Evolutionary conservation across 2,888 invertebrate species (phyloP).

Genomic region (Meloe dianella): DNA sequence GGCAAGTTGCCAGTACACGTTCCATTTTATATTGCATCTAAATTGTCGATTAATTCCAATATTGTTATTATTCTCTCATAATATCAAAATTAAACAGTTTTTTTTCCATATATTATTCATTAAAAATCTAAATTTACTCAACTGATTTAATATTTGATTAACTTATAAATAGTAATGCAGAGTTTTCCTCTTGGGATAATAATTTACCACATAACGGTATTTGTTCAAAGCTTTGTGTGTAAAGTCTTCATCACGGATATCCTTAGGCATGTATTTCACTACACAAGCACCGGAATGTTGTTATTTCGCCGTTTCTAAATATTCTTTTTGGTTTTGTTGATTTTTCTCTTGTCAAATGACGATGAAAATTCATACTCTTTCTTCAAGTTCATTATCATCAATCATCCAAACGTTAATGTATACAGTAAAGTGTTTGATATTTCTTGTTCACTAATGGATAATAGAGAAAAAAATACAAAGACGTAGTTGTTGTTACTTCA

Average conservation of each 20-base stretch:
- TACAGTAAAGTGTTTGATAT: neutral
- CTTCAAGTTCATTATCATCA: neutral
- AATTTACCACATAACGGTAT: neutral
- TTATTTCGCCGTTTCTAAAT: neutral
- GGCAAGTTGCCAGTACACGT: constrained; percentile 15
- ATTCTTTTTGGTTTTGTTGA: neutral
- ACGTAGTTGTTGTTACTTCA: neutral
- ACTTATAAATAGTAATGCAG: neutral
- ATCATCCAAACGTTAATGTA: neutral
- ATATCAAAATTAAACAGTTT: neutral
- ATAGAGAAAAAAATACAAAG: neutral
- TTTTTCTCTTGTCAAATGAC: neutral
- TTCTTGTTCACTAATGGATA: too few species aligned
- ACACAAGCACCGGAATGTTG: neutral
- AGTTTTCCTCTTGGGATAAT: neutral
- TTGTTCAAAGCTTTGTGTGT: neutral
- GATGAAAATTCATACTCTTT: neutral
- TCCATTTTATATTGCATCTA: constrained; percentile 11
- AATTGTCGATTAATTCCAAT: neutral
- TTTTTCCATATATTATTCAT: neutral
- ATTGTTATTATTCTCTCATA: neutral
- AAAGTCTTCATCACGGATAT: neutral
- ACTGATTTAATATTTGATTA: neutral
- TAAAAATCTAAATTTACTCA: neutral
- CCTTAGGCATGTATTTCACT: neutral